Conservation (phyloP, 2,888 invertebrate genomes). For the Hirtodrosophila trivittata region DNA sequence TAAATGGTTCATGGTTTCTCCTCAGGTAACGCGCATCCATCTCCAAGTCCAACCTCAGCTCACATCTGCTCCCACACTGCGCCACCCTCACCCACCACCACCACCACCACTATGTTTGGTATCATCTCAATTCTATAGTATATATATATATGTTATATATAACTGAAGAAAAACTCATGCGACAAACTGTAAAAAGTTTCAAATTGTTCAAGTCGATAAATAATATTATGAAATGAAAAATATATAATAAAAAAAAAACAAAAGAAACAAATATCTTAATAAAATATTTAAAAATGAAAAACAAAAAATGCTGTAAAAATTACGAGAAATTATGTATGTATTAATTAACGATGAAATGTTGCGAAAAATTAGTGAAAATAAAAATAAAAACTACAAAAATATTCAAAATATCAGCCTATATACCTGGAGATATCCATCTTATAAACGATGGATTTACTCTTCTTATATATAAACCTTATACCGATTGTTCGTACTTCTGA, state of each 20-base stretch:
- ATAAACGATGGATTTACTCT: too few species aligned
- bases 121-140: slow-evolving; percentile 43
- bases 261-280: slow-evolving; percentile 10
- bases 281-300: slow-evolving; percentile 25
- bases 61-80: slow-evolving; percentile 27
- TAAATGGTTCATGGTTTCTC: slow-evolving; percentile 61
- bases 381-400: slow-evolving; percentile 37
- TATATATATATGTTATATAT: slow-evolving; percentile 12
- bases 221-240: too few species aligned
- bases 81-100: too few species aligned
- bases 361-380: slow-evolving; percentile 72
- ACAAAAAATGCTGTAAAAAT: slow-evolving; percentile 64
- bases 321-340: slow-evolving; percentile 71
- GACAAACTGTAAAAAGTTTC: slow-evolving; percentile 70
- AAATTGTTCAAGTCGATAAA: slow-evolving; percentile 65
- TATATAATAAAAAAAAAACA: too few species aligned
- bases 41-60: slow-evolving; percentile 14
- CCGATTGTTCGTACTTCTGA: too few species aligned
- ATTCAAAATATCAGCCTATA: too few species aligned
- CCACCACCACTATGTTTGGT: slow-evolving; percentile 36
- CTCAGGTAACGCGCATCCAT: slow-evolving; percentile 32
- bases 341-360: slow-evolving; percentile 66
- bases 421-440: too few species aligned
- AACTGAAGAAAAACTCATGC: slow-evolving; percentile 34
- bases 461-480: too few species aligned